Base-by-base conservation (phyloP, 2,797 vertebrate genomes). In the Poecilia wingei region DNA sequence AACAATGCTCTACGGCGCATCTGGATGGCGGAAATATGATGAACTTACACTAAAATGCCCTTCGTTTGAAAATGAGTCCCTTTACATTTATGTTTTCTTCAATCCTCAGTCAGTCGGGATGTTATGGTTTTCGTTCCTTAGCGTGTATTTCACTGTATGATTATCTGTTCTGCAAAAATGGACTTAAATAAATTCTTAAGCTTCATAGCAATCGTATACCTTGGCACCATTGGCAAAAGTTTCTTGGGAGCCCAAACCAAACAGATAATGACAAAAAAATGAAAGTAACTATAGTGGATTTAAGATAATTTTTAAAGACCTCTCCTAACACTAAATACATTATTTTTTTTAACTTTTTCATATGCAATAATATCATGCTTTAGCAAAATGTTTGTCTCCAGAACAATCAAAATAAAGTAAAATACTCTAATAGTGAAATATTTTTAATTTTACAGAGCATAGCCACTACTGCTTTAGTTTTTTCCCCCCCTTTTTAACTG, bases 361-460 rank as follows among this genome's bases (percentile, higher is more conserved):
- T 96, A 96, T 96, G 97, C 97, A 97, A 95, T 97, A 98, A 97
- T 97, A 94, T 98, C 98, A 99, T 99, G 98, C 98, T 98, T 98
- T 96, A 98, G 98, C 98, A 98, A 98, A 98, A 98, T 97, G 97
- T 97, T 98, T 97, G 97, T 97, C 96, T 98, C 95, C 96, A 96
- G 98, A 99, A 99, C 98, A 97, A 98, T 98, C 96, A 97, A 99
- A 99, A 97, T 97, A 95, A 96, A 96, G 94, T 95, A 98, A 99
- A 99, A 97, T 98, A 97, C 97, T 99, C 97, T 98, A 98, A 98
- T 98, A 98, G 97, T 99, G 98, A 99, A 99, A 98, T 98, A 97
- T 95, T 98, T 97, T 97, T 96, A 96, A 97, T 97, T 99, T 97
- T 98, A 98, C 97, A 99, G 97, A 98, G 97, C 97, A 97, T 98